Evolutionary conservation across 2,888 invertebrate genomes (phyloP), one percentile per base, ranked within the genome.

Genomic region (Chrysodeixis includens): DNA sequence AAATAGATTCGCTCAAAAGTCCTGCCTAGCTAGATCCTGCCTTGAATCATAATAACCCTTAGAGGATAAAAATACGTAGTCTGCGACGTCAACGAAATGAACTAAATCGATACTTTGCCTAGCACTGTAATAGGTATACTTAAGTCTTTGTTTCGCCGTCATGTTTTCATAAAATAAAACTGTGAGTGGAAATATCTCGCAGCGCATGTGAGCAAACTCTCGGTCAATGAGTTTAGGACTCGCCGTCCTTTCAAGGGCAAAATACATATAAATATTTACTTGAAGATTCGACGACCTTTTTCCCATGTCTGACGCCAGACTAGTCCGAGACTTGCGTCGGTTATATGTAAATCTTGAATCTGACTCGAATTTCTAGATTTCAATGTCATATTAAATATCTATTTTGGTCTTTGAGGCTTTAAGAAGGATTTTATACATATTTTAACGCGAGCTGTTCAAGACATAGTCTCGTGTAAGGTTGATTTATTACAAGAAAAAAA

Each of bases 231-330:
- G 79, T 81, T 83, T 80, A 81, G 80, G 79, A 71, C 80, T 74
- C 74, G 59, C 76, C 82, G 92, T 88, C 92, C 91, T 92, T 88
- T 85, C 90, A 92, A 92, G 92, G 92, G 89, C 91, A 87, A 71
- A 66, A 81, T 82, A 88, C 86, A 86, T 86, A 87, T 88, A 88
- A 85, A 88, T 86, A 84, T 84, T 79, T 84, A 77, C 79, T 82
- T 78, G 77, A 78, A 72, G 71, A 79, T 83, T 80, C 83, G 81
- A 80, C 78, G 83, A 82, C 86, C 85, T 81, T 75, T 81, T 81
- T 83, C 79, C 81, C 78, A 79, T 71, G 83, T 79, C 79, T 78
- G 81, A 76, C 78, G 71, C 76, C 66, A 69, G 78, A 76, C 82
- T 79, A 79, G 76, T 76, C 75, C 56, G 69, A 58, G 66, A 57